Base-by-base conservation (phyloP, 2,113 vertebrate genomes). In the Rhinoptilus africanus region DNA sequence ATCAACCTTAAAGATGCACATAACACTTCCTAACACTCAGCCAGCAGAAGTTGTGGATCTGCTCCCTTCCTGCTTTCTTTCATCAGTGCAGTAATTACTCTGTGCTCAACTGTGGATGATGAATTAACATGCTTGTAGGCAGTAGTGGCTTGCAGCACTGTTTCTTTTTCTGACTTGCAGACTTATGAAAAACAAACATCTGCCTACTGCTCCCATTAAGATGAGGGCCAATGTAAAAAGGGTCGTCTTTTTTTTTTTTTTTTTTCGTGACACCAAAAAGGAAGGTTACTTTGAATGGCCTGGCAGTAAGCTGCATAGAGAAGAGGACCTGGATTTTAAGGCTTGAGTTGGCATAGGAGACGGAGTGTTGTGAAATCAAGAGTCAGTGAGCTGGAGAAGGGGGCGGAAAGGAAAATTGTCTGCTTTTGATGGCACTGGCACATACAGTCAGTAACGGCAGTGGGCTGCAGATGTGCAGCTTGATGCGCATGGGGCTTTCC, bases 371-470 rank as follows among this genome's bases (percentile, higher is more conserved):
- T 71, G 80, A 73, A 60, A 71, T 37, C 39, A 17, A 9, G 66
- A 88, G 62, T 59, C 27, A n/a, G 0, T 45, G 47, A 89, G 41
- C 47, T 82, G 60, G 32, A 53, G 32, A 81, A 84, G 18, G 2
- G 23, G 14, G 15, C 57, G 26, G 8, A 53, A 17, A 62, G 35
- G 26, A 60, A 51, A 53, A 30, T 13, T 12, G 4, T 26, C 4
- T n/a, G 43, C 23, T 37, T 75, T 75, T 43, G 21, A 22, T 92
- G 34, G 26, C 47, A 27, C 26, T 34, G 27, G 28, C 0, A 2
- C 6, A 12, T 84, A 14, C 2, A 34, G 2, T 41, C 7, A 7
- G 18, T 56, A 60, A 15, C 1, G 3, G 26, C 48, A 68, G 0
- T 45, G 26, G 59, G 12, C 56, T 86, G 51, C 56, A 59, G 20